Evolutionary conservation across 2,797 vertebrate species (phyloP), one percentile per base, ranked within the genome.

Genomic region (Tinamus major): DNA sequence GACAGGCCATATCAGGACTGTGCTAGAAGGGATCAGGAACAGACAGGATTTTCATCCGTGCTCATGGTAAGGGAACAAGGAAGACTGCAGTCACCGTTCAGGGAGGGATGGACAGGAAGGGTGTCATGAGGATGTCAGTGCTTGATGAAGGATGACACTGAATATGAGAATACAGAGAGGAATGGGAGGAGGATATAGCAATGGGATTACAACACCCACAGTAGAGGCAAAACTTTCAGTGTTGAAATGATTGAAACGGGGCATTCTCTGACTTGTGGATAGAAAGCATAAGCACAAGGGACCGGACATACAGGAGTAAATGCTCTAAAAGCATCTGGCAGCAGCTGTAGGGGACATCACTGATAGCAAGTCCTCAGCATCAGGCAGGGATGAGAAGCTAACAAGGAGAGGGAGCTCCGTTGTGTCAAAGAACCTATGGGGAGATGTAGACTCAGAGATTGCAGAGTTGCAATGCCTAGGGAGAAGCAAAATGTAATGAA

Each of bases 151-250:
- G 29, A 21, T 20, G 74, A 71, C 1, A 1, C 37, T 79, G 62
- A 69, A 31, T 5, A 17, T 35, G 86, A 62, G 58, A 86, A 29
- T 49, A 68, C 64, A 0, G 2, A 88, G 46, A 88, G 37, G 74
- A 93, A 72, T 29, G 68, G 56, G 82, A 21, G 39, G 41, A 92
- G 78, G 51, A 92, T 76, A 75, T 63, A 76, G 75, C 80, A 63
- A 71, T 0, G 3, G 67, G 44, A 81, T 90, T 61, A 56, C 70
- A 26, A 87, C 81, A 85, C 44, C 29, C 56, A 2, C 3, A 31
- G 8, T 2, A 55, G n/a, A 64, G 51, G 48, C 41, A 10, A 75
- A 63, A 9, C 12, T 26, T 31, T 53, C 0, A 1, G 29, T 44
- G 51, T 35, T 35, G 90, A 87, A 78, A 81, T 14, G 55, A 3